These are phyloP conservation scores for Amblyjoppa fuscipennis DNA, from an alignment of 2,888 invertebrate genomes.

Conservation along the genomic window DNA sequence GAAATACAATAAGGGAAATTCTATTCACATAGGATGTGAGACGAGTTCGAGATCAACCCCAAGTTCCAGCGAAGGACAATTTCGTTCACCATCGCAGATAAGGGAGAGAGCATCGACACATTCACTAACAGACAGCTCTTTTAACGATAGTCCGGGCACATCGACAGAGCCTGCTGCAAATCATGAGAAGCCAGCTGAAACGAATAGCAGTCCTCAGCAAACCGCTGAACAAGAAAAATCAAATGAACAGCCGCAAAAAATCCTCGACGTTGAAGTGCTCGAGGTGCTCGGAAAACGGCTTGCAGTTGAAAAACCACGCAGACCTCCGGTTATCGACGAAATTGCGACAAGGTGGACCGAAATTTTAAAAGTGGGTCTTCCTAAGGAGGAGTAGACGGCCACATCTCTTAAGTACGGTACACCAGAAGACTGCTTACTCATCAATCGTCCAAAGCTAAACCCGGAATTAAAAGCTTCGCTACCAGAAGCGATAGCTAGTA, in stretches of 20 bases:
- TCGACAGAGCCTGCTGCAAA: too few relatives aligned
- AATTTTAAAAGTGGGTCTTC: slow-evolving; percentile 36
- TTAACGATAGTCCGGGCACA: too few relatives aligned
- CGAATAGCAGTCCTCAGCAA: neutral
- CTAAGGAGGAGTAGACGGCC: slow-evolving; percentile 6
- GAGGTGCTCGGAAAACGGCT: slow-evolving; percentile 45
- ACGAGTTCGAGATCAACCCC: neutral
- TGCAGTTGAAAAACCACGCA: slow-evolving; percentile 20
- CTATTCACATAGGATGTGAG: too few relatives aligned
- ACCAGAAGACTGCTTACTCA: slow-evolving; percentile 47
- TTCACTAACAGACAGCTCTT: too few relatives aligned
- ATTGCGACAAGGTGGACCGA: slow-evolving; percentile 35
- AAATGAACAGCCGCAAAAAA: neutral
- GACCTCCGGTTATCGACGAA: slow-evolving; percentile 32
- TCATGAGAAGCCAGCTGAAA: neutral
- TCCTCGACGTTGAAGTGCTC: slow-evolving; percentile 22
- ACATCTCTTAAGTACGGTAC: slow-evolving; percentile 33
- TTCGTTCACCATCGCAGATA: neutral
- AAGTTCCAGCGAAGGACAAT: neutral
- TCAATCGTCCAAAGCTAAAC: slow-evolving; percentile 24
- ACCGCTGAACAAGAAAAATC: neutral
- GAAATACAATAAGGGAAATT: too few relatives aligned
- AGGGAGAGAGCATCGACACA: too few relatives aligned
- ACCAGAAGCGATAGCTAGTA: slow-evolving; percentile 41
- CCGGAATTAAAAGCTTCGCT: slow-evolving; percentile 44